Percentiles rank a stretch among this genome's conserved stretches.
Conservation (phyloP, 2,888 invertebrate species). For the Notocelia uddmanniana region DNA sequence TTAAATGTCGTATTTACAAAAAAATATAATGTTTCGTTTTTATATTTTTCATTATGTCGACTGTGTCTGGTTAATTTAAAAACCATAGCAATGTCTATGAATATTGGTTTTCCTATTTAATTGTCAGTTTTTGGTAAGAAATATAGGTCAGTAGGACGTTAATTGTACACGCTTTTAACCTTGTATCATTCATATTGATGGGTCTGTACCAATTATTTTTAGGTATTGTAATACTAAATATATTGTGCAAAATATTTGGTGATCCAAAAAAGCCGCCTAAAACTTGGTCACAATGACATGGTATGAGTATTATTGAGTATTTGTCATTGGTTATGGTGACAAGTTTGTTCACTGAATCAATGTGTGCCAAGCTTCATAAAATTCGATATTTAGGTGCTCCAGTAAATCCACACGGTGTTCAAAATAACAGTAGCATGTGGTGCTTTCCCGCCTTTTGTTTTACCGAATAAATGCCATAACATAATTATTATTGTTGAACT, state of each 20-base stretch:
- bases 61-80: neutral
- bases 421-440: slow-evolving; percentile 13
- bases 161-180: too few relatives aligned
- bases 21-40: neutral
- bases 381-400: slow-evolving; percentile 16
- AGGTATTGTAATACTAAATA: too few relatives aligned
- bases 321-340: neutral
- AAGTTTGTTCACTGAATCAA: neutral
- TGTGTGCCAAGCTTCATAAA: slow-evolving; percentile 3
- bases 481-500: neutral
- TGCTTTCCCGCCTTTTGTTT: slow-evolving; percentile 9
- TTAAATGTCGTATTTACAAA: slow-evolving; percentile 1
- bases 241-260: too few relatives aligned
- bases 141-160: too few relatives aligned
- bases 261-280: neutral
- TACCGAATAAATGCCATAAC: neutral
- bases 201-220: too few relatives aligned
- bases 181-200: too few relatives aligned
- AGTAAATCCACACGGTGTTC: slow-evolving; percentile 17
- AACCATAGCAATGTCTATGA: too few relatives aligned
- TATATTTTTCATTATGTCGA: neutral
- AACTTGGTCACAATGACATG: neutral
- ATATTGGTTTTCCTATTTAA: too few relatives aligned
- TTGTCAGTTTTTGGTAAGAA: too few relatives aligned
- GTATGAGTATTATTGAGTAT: too few relatives aligned